Evolutionary conservation across 2,113 vertebrate genomes (phyloP), one percentile per base, ranked within the genome.

Genomic region (Vidua macroura): DNA sequence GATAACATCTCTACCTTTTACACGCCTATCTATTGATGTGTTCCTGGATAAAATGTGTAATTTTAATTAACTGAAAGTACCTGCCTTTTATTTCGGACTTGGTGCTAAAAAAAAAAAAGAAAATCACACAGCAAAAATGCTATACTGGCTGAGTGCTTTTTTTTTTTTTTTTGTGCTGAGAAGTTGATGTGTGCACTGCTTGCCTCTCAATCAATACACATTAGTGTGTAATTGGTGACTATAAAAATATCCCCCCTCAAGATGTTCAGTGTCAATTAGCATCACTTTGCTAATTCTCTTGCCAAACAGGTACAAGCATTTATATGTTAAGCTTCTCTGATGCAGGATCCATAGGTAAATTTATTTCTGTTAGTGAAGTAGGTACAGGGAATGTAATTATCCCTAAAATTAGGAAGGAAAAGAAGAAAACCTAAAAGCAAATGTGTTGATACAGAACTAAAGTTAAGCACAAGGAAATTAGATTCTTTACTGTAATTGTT

Each of bases 21-120:
- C 89, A 93, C 0, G 1, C 95, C 91, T 95, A 91, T 97, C 86
- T 95, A 62, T 89, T 96, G 95, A 95, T 93, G 96, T 93, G 88
- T 95, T 95, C 62, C 81, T 89, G 91, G 94, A 97, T 95, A 95
- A 95, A 93, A 87, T 31, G n/a, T 84, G 74, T 79, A 85, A 49
- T 92, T 93, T 96, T 96, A 96, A 95, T 95, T 95, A 96, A 92
- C 77, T 95, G 89, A 91, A 91, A 93, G 66, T 79, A 79, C 49
- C 43, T 87, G 46, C 74, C 89, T 92, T 93, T 92, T 89, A 87
- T 52, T 95, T 35, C 73, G 49, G 83, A 92, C 69, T 62, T 60
- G 64, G 53, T 89, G 89, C 62, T 91, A 89, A 86, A 96, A 74
- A 0, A 96, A 74, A 0, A 73, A 82, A 92, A 90, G 66, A 83